These are phyloP conservation scores for Rhopalosiphum maidis DNA, from an alignment of 1,140 invertebrate species.

Conservation along the genomic window DNA sequence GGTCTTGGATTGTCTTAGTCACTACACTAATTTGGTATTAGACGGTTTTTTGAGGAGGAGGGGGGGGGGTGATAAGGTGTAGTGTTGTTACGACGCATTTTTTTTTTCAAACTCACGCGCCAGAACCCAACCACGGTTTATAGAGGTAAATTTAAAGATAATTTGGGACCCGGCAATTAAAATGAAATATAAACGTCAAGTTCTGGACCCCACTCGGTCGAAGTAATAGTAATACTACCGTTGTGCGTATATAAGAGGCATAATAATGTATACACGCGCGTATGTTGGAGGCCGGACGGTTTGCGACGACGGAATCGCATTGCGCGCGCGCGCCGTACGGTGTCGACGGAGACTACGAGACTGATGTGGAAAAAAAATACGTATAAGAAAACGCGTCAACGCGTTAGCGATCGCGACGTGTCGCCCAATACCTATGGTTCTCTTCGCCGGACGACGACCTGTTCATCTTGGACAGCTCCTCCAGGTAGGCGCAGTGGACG, in stretches of 20 bases:
- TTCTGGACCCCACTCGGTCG: too few species aligned
- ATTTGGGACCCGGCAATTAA: too few species aligned
- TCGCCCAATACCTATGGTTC: conserved; percentile 35
- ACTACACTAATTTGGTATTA: background rate
- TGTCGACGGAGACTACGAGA: background rate
- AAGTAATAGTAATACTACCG: background rate
- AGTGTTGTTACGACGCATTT: background rate
- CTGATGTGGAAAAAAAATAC: background rate
- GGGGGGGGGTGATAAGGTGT: too few species aligned
- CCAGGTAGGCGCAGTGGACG: conserved; percentile 71
- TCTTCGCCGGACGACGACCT: conserved; percentile 61
- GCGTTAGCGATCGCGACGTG: background rate
- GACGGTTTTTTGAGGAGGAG: too few species aligned
- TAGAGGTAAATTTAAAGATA: too few species aligned
- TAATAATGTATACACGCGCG: too few species aligned
- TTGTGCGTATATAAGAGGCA: too few species aligned
- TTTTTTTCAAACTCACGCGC: background rate
- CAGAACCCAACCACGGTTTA: too few species aligned
- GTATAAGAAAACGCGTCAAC: background rate
- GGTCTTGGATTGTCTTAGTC: background rate
- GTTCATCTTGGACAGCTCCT: conserved; percentile 61
- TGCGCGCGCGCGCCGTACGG: conserved; percentile 58
- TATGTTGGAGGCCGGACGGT: background rate
- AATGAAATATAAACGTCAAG: too few species aligned
- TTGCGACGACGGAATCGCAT: conserved; percentile 48